phyloP scores from a whole-genome alignment of 2,113 vertebrate genomes.

The Pangasianodon gigas region DNA sequence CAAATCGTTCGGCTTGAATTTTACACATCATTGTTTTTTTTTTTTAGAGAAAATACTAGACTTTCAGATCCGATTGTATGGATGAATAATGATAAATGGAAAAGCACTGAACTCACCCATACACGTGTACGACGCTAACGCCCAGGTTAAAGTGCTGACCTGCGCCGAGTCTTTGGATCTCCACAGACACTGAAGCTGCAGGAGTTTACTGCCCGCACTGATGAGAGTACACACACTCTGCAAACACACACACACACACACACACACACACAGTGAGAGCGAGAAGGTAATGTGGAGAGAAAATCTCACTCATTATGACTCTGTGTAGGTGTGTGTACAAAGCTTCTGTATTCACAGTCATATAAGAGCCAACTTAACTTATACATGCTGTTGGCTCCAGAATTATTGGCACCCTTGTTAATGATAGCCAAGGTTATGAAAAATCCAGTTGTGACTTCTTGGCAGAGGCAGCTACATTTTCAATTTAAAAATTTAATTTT shows the following conservation, averaged over 20 bases:
- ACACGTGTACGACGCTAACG: slow-evolving; percentile 80
- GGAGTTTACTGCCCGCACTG: slow-evolving; percentile 86
- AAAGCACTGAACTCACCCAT: slow-evolving; percentile 75
- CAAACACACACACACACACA: slow-evolving; percentile 28
- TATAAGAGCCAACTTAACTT: too few relatives aligned
- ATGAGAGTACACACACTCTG: slow-evolving; percentile 87
- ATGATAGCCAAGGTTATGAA: neutral
- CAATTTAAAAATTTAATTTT: too few relatives aligned
- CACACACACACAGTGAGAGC: neutral
- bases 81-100: neutral
- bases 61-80: neutral
- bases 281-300: neutral
- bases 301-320: neutral
- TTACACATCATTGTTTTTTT: neutral
- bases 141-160: slow-evolving; percentile 85
- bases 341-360: neutral
- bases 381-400: neutral
- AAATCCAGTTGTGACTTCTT: neutral
- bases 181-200: slow-evolving; percentile 88
- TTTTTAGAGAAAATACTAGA: neutral
- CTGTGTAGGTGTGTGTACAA: neutral
- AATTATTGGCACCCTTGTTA: neutral
- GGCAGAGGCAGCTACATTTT: neutral
- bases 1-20: neutral
- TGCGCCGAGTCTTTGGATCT: slow-evolving; percentile 77